Percentiles rank a stretch among this genome's conserved stretches.
Conservation (phyloP, 1,140 invertebrate genomes). For the Drosophila biarmipes region DNA sequence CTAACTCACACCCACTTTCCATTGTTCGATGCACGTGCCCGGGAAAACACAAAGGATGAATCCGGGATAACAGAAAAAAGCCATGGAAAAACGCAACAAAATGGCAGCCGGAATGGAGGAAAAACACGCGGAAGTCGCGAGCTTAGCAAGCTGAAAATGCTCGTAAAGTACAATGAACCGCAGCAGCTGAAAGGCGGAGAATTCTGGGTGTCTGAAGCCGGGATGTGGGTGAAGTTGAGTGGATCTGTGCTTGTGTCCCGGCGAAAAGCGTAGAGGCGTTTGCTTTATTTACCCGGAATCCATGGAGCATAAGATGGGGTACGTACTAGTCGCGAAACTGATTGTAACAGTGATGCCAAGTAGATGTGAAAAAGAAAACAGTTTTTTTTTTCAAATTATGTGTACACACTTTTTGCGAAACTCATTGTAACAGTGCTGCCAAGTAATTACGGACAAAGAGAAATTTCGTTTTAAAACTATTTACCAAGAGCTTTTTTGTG, state of each 20-base stretch:
- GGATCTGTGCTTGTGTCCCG: conserved; percentile 54
- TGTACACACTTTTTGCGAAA: no score
- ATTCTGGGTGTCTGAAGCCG: not conserved
- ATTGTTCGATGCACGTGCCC: conserved; percentile 69
- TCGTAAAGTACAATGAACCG: conserved; percentile 78
- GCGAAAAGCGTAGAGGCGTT: conserved; percentile 33
- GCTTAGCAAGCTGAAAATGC: conserved; percentile 47
- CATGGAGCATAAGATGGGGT: conserved; percentile 16
- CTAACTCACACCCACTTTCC: conserved; percentile 6
- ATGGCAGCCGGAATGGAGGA: conserved; percentile 46
- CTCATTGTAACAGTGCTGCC: no score
- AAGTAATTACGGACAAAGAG: no score
- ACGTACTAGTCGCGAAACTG: not conserved
- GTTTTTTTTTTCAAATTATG: no score
- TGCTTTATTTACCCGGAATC: conserved; percentile 59
- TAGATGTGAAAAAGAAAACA: not conserved
- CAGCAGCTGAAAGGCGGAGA: conserved; percentile 31
- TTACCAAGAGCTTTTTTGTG: no score
- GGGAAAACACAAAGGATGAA: conserved; percentile 22
- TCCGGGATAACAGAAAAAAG: conserved; percentile 21
- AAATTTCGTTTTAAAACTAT: no score
- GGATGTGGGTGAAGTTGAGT: conserved; percentile 62
- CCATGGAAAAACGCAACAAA: conserved; percentile 69
- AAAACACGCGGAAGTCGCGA: conserved; percentile 71
- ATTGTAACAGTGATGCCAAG: not conserved